Evolutionary conservation across 2,888 invertebrate species (phyloP), one percentile per base, ranked within the genome.

Genomic region (Taenaris catops): DNA sequence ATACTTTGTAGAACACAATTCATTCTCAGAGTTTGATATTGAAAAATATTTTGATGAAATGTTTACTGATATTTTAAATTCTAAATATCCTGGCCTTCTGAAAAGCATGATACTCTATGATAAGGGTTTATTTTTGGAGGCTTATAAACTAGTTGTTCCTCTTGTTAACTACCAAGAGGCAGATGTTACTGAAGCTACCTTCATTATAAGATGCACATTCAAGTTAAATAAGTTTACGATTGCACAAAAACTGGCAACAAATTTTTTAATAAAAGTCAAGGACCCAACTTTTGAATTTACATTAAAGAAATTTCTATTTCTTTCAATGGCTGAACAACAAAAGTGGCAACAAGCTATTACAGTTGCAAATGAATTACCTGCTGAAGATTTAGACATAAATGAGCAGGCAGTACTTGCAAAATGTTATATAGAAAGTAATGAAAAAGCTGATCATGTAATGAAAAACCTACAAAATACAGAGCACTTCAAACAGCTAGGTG

Each of bases 1-100:
- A 16, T 64, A 63, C 49, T 83, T 66, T 59, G 55, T 73, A 6
- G 51, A 73, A 41, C 49, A 56, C 18, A 61, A 65, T 48, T 63
- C 72, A 38, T 76, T 83, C 41, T 47, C 46, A 36, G 49, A 53
- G 28, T 58, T 83, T 28, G 63, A 76, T 16, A 83, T 92, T 45
- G 78, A 87, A 34, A 54, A 67, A 20, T 87, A 89, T 60, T 76
- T 87, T 29, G 73, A 88, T 25, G 64, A 67, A 40, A 73, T 94
- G 2, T 66, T 89, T 31, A 61, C 79, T 29, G 63, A 91, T 3
- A 89, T 92, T 52, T 63, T 87, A 44, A 84, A 88, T 42, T 92
- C 92, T 0, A 87, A 89, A 50, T 84, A 90, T 55, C 92, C 89
- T 1, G 64, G 88, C 14, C 74, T 93, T 23, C 87, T 93, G 1